These are phyloP conservation scores for Rhynchomys soricoides DNA, from an alignment of 2,113 vertebrate species.

Conservation along the genomic window DNA sequence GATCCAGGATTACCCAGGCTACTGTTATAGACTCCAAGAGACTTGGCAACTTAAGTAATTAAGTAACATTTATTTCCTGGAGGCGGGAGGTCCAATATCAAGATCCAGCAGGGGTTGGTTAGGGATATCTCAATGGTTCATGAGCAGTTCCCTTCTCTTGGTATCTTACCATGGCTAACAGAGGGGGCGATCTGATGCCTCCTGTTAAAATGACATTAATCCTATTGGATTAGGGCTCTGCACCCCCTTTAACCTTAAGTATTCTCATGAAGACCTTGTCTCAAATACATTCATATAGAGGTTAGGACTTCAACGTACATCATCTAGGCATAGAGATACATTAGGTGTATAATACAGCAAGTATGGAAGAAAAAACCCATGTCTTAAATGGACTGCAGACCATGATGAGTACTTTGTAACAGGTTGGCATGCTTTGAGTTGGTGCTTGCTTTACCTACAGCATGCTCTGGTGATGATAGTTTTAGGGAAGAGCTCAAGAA, in stretches of 20 bases:
- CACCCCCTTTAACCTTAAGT: not conserved
- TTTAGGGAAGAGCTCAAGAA: not conserved
- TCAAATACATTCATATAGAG: not conserved
- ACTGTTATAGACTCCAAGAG: not conserved
- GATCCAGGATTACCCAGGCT: not conserved
- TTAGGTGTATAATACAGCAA: not conserved
- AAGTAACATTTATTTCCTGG: not conserved
- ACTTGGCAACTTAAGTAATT: not conserved
- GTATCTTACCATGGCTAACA: not conserved
- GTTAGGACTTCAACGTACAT: not conserved
- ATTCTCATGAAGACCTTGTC: not conserved
- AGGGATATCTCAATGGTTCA: not conserved
- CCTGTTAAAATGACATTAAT: not conserved
- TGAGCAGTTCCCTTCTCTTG: not conserved
- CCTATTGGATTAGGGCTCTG: not conserved
- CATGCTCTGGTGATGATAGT: not conserved
- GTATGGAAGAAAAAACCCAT: not conserved
- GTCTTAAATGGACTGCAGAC: not conserved
- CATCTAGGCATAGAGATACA: not conserved
- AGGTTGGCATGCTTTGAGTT: not conserved
- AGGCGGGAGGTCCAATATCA: not conserved
- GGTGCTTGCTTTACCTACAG: not conserved
- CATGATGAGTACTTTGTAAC: not conserved
- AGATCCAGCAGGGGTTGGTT: not conserved
- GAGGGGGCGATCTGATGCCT: not conserved